These are phyloP conservation scores for Mormyrus hasselquistii DNA, from an alignment of 2,797 vertebrate genomes.

Conservation along the genomic window DNA sequence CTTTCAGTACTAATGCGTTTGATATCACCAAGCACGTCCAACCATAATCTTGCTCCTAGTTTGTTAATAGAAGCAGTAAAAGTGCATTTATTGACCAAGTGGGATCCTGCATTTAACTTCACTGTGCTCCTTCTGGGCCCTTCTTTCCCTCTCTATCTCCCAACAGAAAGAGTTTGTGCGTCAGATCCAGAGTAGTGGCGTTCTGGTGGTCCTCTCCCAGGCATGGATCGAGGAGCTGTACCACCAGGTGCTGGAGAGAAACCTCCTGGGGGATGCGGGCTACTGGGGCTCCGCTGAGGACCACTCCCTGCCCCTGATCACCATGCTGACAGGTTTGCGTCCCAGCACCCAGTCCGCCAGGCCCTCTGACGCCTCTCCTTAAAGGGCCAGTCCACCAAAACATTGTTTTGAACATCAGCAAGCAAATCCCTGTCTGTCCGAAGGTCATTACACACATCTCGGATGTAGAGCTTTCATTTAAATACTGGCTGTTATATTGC, in stretches of 20 bases:
- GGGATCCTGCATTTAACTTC: neutral
- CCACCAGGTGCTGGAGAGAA: constrained; percentile 82
- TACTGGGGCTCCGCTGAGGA: constrained; percentile 82
- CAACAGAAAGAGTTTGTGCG: constrained; percentile 89
- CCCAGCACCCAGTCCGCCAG: neutral
- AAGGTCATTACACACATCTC: neutral
- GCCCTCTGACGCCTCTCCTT: neutral
- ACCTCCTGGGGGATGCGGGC: constrained; percentile 86
- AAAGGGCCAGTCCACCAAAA: neutral
- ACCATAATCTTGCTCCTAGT: neutral
- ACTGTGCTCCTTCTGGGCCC: neutral
- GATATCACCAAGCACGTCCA: neutral
- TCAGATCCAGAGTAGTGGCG: constrained; percentile 82
- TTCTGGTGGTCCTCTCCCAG: constrained; percentile 85
- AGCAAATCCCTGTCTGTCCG: neutral
- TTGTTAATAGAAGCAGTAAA: neutral
- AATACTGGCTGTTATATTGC: neutral
- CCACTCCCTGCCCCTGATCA: constrained; percentile 76
- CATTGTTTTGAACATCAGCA: neutral
- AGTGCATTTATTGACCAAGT: neutral
- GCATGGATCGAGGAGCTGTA: constrained; percentile 92
- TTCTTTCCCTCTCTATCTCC: constrained; percentile 6
- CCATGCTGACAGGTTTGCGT: constrained; percentile 80
- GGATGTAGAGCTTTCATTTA: neutral
- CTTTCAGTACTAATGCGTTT: neutral